These are phyloP conservation scores for Lithophane semibrunnea DNA, from an alignment of 2,888 invertebrate species.

Conservation along the genomic window DNA sequence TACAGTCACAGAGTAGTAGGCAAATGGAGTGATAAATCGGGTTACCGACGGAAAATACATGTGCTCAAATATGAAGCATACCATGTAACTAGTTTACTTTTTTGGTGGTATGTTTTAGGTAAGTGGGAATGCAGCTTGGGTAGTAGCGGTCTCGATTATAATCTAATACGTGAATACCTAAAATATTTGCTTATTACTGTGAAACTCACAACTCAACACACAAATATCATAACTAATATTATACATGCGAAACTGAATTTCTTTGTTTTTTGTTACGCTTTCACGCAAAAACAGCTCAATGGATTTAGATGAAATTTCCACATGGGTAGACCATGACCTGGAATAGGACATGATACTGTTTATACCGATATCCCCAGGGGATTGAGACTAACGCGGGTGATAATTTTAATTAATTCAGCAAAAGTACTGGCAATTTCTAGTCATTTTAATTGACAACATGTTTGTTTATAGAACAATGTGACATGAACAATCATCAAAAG, in stretches of 20 bases:
- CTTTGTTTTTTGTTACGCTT: too few species aligned
- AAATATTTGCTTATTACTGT: not conserved
- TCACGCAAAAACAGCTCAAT: too few species aligned
- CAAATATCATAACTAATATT: not conserved
- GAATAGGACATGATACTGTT: too few species aligned
- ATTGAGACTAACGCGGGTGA: too few species aligned
- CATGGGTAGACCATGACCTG: too few species aligned
- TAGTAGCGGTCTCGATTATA: not conserved
- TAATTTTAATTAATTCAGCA: not conserved
- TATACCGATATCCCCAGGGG: too few species aligned
- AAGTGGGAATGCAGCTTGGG: too few species aligned
- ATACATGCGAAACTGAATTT: too few species aligned
- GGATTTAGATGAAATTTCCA: too few species aligned
- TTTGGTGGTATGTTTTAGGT: not conserved
- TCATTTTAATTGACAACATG: not conserved
- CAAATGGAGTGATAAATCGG: conserved; percentile 32
- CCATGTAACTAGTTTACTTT: not conserved
- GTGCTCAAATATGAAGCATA: not conserved
- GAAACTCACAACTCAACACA: not conserved
- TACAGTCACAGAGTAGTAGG: conserved; percentile 53
- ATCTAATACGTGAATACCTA: not conserved
- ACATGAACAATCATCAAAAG: not conserved
- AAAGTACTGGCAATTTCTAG: not conserved
- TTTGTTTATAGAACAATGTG: not conserved
- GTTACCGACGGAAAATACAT: not conserved